A percentile compares a stretch with the other conserved stretches of the same genome.
Evolutionary conservation across 2,797 vertebrate species (phyloP).

Genomic region (Arrhamphus sclerolepis): DNA sequence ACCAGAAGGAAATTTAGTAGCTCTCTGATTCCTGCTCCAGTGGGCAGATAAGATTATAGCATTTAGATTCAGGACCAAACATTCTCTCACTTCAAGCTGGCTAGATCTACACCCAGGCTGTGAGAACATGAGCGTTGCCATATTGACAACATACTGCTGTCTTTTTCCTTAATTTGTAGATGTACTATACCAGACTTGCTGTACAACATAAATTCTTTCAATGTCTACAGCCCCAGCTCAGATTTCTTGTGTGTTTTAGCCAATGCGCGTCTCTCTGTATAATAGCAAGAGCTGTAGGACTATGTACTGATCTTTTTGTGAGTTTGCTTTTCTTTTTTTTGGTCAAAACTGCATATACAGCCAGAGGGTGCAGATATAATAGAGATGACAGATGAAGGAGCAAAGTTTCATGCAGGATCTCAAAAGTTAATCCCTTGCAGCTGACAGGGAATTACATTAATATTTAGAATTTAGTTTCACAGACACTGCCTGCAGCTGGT

Average conservation of each 20-base stretch:
- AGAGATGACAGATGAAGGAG: slow-evolving; percentile 18
- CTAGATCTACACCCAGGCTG: slow-evolving; percentile 33
- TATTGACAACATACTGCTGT: slow-evolving; percentile 39
- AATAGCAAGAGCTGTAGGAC: not conserved
- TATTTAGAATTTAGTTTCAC: slow-evolving; percentile 5
- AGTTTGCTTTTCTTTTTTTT: slow-evolving; percentile 1
- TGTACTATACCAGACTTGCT: slow-evolving; percentile 25
- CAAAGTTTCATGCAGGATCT: not conserved
- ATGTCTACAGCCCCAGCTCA: slow-evolving; percentile 1
- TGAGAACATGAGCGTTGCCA: slow-evolving; percentile 44
- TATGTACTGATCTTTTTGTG: slow-evolving; percentile 2
- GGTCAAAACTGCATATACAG: slow-evolving; percentile 14
- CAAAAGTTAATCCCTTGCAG: slow-evolving; percentile 4
- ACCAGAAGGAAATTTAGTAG: slow-evolving; percentile 50
- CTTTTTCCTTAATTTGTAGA: slow-evolving; percentile 36
- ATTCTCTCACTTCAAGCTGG: slow-evolving; percentile 44
- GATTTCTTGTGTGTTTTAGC: slow-evolving; percentile 2
- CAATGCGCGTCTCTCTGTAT: not conserved
- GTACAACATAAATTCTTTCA: slow-evolving; percentile 13
- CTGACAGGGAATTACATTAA: slow-evolving; percentile 5
- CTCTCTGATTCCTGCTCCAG: slow-evolving; percentile 61
- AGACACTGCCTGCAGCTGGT: not conserved
- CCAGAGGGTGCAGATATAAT: slow-evolving; percentile 12
- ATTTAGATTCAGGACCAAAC: slow-evolving; percentile 68
- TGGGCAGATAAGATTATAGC: slow-evolving; percentile 66